Conservation (phyloP, 2,888 invertebrate species). For the Mythimna lalbum region DNA sequence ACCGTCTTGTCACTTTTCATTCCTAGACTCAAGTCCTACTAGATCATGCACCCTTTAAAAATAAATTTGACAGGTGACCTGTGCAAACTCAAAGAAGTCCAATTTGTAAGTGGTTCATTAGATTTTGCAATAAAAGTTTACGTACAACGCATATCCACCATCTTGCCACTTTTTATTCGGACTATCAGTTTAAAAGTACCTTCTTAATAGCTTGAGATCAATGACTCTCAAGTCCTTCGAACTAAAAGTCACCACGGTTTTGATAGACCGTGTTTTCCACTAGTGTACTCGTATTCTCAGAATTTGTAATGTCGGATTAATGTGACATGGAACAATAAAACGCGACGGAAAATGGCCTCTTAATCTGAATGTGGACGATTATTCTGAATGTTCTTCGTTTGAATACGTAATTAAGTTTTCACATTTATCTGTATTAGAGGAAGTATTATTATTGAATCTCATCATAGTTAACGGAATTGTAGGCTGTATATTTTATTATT, state of each 20-base stretch:
- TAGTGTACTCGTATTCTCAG: conserved; percentile 51
- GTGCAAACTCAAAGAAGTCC: too few species aligned
- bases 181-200: background rate
- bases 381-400: conserved; percentile 55
- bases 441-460: background rate
- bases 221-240: conserved; percentile 16
- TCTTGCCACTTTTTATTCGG: too few species aligned
- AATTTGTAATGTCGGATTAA: conserved; percentile 59
- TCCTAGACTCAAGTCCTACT: too few species aligned
- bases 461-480: too few species aligned
- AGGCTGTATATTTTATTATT: background rate
- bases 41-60: too few species aligned
- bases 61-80: too few species aligned
- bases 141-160: too few species aligned
- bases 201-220: conserved; percentile 10
- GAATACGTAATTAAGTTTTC: conserved; percentile 51
- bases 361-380: conserved; percentile 62
- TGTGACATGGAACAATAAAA: conserved; percentile 61
- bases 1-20: too few species aligned
- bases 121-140: too few species aligned
- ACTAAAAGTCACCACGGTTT: conserved; percentile 14
- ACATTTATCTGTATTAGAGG: conserved; percentile 43
- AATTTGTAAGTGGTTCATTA: too few species aligned
- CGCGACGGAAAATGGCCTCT: conserved; percentile 58
- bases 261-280: conserved; percentile 19